These are phyloP conservation scores for Cyanocitta stelleri DNA, from an alignment of 2,113 vertebrate species.

Conservation along the genomic window DNA sequence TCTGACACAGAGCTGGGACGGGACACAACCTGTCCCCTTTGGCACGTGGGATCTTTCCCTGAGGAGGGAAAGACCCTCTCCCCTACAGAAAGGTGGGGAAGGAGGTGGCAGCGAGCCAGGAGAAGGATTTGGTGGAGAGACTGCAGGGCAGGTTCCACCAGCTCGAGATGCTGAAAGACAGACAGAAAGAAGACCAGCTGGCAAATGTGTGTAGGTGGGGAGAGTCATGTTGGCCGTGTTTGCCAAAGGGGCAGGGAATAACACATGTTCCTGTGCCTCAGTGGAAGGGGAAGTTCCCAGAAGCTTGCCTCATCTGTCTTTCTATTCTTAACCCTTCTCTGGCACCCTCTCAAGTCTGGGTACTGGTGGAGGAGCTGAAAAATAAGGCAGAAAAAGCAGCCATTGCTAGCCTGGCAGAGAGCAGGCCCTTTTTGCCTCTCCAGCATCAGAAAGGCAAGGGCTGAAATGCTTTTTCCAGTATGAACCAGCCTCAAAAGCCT, in stretches of 20 bases:
- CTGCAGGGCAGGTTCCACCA: background rate
- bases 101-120: background rate
- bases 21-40: background rate
- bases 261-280: background rate
- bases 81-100: accelerated
- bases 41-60: background rate
- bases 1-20: accelerated
- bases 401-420: background rate
- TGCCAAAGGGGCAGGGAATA: conserved; percentile 51
- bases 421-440: background rate
- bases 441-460: background rate
- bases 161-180: background rate
- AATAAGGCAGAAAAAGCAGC: background rate
- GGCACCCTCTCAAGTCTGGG: background rate
- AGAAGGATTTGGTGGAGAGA: background rate
- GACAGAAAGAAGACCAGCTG: background rate
- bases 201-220: background rate
- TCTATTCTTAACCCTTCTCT: conserved; percentile 48
- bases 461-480: background rate
- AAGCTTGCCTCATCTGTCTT: conserved; percentile 30
- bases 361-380: background rate
- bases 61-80: accelerated
- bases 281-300: conserved; percentile 41
- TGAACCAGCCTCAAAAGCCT: background rate
- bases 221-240: background rate